Percentiles rank a stretch among this genome's conserved stretches.
These are phyloP conservation scores for Protosalanx chinensis DNA, from an alignment of 2,797 vertebrate species.

Conservation along the genomic window DNA sequence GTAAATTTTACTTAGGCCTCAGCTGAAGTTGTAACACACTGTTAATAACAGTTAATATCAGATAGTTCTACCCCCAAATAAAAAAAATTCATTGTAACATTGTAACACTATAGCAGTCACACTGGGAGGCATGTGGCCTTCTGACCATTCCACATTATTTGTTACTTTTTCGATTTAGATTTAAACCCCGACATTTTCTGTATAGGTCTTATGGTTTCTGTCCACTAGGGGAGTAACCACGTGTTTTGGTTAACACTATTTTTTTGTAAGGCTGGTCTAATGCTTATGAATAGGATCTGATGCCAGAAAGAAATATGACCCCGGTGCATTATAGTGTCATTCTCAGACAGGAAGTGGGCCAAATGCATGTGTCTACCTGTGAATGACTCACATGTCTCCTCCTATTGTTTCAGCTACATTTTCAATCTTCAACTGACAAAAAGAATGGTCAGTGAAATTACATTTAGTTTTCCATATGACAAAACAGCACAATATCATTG, in stretches of 20 bases:
- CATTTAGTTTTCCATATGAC: no score
- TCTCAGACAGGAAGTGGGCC: no score
- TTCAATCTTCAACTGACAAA: no score
- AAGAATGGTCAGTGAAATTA: no score
- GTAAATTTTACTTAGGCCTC: neutral
- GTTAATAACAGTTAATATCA: neutral
- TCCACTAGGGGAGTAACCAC: conserved; percentile 52
- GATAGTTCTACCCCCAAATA: neutral
- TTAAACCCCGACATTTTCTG: conserved; percentile 17
- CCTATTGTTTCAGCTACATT: no score
- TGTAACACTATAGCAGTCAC: neutral
- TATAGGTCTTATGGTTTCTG: neutral
- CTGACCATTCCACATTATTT: neutral
- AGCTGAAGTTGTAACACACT: neutral
- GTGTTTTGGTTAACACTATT: conserved; percentile 26
- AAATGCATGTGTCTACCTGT: no score
- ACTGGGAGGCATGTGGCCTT: neutral
- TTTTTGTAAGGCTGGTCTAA: neutral
- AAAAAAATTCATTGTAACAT: conserved; percentile 1
- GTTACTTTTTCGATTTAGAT: neutral
- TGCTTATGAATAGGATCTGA: neutral
- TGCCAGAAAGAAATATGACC: neutral
- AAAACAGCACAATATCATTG: no score
- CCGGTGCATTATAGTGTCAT: neutral
- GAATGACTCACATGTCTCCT: no score